phyloP scores from a whole-genome alignment of 2,888 invertebrate genomes.

The Coenonympha glycerion region DNA sequence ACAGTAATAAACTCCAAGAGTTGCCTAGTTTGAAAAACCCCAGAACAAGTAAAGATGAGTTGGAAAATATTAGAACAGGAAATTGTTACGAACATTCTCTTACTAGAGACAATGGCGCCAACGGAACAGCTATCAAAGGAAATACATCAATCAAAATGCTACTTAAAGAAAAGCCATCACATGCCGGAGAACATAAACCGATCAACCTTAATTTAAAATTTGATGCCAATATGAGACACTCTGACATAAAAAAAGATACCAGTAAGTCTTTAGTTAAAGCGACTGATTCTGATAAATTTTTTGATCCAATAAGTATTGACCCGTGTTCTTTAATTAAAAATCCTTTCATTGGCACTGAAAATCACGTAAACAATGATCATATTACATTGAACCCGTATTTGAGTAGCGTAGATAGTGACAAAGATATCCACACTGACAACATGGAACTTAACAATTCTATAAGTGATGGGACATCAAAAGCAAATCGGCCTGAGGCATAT shows the following conservation, averaged over 20 bases:
- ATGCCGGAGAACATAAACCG: slow-evolving; percentile 33
- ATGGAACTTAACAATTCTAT: slow-evolving; percentile 40
- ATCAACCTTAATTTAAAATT: slow-evolving; percentile 41
- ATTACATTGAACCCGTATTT: slow-evolving; percentile 19
- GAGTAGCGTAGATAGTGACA: slow-evolving; percentile 13
- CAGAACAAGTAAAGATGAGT: slow-evolving; percentile 32
- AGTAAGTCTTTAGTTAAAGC: neutral
- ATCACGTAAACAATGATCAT: slow-evolving; percentile 9
- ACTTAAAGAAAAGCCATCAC: slow-evolving; percentile 42
- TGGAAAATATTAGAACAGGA: slow-evolving; percentile 31
- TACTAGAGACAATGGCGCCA: slow-evolving; percentile 47
- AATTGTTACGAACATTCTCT: slow-evolving; percentile 40
- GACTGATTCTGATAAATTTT: slow-evolving; percentile 21
- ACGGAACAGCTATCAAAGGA: slow-evolving; percentile 37
- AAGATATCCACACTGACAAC: slow-evolving; percentile 1
- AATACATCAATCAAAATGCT: slow-evolving; percentile 46
- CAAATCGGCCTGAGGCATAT: slow-evolving; percentile 22
- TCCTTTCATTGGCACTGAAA: neutral
- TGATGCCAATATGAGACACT: slow-evolving; percentile 31
- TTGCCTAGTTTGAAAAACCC: slow-evolving; percentile 14
- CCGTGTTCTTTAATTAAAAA: slow-evolving; percentile 18
- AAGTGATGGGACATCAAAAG: slow-evolving; percentile 47
- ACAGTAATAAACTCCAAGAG: slow-evolving; percentile 20
- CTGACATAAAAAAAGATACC: slow-evolving; percentile 3
- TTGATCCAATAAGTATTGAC: slow-evolving; percentile 12